Evolutionary conservation across 2,113 vertebrate species (phyloP).

Genomic region (Eretmochelys imbricata): DNA sequence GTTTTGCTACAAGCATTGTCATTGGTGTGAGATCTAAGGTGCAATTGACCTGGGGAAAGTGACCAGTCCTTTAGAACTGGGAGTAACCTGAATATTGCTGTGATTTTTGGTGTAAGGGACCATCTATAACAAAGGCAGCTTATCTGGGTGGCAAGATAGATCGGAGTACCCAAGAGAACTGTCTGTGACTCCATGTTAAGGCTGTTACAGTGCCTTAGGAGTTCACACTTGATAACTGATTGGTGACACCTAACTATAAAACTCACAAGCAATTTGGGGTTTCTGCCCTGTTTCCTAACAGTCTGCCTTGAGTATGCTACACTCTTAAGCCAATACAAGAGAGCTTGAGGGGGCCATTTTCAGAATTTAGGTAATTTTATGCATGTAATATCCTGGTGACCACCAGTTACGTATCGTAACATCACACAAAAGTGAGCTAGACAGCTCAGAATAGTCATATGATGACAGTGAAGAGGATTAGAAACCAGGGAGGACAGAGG

Average conservation of each 20-base stretch:
- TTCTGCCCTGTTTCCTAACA: background rate
- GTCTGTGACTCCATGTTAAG: background rate
- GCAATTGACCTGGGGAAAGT: background rate
- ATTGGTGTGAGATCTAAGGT: too few species aligned
- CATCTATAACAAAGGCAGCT: background rate
- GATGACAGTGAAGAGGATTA: background rate
- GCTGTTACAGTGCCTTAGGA: background rate
- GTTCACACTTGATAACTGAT: background rate
- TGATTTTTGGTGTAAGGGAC: background rate
- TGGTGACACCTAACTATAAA: background rate
- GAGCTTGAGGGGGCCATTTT: background rate
- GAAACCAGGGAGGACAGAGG: background rate
- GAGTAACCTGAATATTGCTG: background rate
- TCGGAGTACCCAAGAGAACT: background rate
- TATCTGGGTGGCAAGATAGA: background rate
- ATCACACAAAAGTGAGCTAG: background rate
- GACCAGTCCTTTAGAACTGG: background rate
- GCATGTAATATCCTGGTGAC: background rate
- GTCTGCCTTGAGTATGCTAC: background rate
- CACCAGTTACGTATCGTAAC: background rate
- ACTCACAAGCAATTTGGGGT: background rate
- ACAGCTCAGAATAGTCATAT: background rate
- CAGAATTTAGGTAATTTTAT: background rate
- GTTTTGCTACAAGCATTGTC: too few species aligned
- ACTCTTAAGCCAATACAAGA: background rate